Percentiles rank a stretch among this genome's conserved stretches.
Evolutionary conservation across 1,140 invertebrate species (phyloP).

Genomic region (Drosophila parabipectinata): DNA sequence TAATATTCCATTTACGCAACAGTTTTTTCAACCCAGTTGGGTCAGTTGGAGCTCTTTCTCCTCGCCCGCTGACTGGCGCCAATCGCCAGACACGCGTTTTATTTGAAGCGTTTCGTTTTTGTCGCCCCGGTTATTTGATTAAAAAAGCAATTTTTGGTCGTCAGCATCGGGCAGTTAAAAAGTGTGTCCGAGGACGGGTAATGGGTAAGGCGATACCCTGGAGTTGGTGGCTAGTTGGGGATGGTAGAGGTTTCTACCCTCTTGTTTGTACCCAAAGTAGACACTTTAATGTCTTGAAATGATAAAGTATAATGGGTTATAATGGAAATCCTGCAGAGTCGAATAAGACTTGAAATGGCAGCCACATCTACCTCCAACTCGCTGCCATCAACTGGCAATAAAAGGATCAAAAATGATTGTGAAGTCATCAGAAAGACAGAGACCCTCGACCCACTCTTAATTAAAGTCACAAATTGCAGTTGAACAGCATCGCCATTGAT

Average conservation of each 20-base stretch:
- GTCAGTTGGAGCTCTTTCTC: not conserved
- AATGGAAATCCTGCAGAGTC: no score
- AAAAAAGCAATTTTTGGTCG: conserved; percentile 63
- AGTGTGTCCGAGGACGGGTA: not conserved
- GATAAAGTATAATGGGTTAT: no score
- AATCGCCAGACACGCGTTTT: conserved; percentile 41
- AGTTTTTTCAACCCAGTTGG: conserved; percentile 22
- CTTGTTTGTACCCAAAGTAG: not conserved
- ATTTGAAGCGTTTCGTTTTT: conserved; percentile 39
- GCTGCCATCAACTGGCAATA: not conserved
- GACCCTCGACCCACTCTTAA: not conserved
- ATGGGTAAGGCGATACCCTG: conserved; percentile 7
- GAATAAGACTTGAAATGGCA: no score
- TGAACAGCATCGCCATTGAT: conserved; percentile 23
- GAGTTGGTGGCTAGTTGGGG: not conserved
- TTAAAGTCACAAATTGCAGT: conserved; percentile 27
- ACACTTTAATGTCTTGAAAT: not conserved
- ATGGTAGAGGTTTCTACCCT: no score
- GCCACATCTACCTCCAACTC: not conserved
- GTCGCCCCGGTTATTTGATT: conserved; percentile 45
- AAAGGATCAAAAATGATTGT: conserved; percentile 4
- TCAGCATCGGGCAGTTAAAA: conserved; percentile 12
- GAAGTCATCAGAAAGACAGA: conserved; percentile 7
- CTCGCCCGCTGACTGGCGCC: conserved; percentile 4
- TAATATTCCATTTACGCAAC: conserved; percentile 61